Evolutionary conservation across 1,140 invertebrate genomes (phyloP).

Genomic region (Eupeodes corollae): DNA sequence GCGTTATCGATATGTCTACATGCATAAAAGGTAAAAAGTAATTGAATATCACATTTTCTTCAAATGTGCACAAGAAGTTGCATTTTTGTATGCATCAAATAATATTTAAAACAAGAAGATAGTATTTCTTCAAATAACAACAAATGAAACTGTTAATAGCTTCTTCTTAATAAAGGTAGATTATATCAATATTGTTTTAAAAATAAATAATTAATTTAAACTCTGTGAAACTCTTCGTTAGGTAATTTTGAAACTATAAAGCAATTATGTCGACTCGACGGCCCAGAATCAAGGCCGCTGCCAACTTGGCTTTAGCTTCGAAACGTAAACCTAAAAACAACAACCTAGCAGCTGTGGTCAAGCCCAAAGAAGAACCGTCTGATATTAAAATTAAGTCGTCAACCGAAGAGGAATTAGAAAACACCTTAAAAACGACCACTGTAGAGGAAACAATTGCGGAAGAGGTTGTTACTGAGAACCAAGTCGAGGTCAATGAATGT

Average conservation of each 20-base stretch:
- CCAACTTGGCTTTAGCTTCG: constrained; percentile 24
- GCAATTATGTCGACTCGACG: constrained; percentile 37
- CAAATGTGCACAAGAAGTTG: too few relatives aligned
- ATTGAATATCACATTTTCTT: too few relatives aligned
- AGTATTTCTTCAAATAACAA: too few relatives aligned
- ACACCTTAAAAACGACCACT: neutral
- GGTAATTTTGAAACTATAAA: neutral
- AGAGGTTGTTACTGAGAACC: neutral
- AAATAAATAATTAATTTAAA: too few relatives aligned
- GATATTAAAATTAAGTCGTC: constrained; percentile 5
- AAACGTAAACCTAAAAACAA: constrained; percentile 18
- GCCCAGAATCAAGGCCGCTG: constrained; percentile 41
- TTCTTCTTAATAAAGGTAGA: too few relatives aligned
- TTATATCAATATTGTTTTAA: too few relatives aligned
- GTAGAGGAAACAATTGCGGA: neutral
- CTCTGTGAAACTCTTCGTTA: too few relatives aligned
- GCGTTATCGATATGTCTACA: too few relatives aligned
- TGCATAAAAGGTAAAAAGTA: too few relatives aligned
- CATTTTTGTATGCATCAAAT: too few relatives aligned
- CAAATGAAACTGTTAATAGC: too few relatives aligned
- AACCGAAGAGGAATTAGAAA: constrained; percentile 8
- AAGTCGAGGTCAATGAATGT: neutral
- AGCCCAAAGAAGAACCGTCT: constrained; percentile 9
- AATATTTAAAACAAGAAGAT: too few relatives aligned
- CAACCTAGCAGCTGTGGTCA: neutral